These are phyloP conservation scores for Stenchaetothrips biformis DNA, from an alignment of 2,888 invertebrate species.

Conservation along the genomic window DNA sequence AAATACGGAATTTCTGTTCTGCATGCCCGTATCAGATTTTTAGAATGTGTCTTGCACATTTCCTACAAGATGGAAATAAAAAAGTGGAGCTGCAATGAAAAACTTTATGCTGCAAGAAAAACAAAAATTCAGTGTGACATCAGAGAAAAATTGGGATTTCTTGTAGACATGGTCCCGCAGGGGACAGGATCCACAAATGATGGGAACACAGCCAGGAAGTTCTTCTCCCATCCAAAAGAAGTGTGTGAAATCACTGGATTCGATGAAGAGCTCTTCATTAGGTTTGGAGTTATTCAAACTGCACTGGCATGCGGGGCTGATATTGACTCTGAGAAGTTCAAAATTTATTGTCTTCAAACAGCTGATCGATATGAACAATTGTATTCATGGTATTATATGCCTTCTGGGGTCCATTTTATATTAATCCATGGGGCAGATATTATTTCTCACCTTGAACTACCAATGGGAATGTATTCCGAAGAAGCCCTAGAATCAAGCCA, in stretches of 20 bases:
- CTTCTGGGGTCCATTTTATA: too few relatives aligned
- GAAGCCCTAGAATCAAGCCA: neutral
- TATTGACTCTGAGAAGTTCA: neutral
- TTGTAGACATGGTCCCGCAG: conserved; percentile 41
- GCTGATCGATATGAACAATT: neutral
- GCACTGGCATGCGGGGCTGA: conserved; percentile 29
- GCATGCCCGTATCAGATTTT: conserved; percentile 40
- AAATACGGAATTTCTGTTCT: conserved; percentile 41
- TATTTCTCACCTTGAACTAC: too few relatives aligned
- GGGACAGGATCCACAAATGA: conserved; percentile 42
- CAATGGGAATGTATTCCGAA: too few relatives aligned
- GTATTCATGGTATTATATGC: neutral
- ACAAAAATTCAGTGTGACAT: conserved; percentile 38
- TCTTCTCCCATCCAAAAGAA: conserved; percentile 41
- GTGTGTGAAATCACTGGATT: conserved; percentile 42
- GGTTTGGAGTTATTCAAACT: conserved; percentile 31
- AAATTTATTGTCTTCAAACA: neutral
- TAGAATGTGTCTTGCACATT: conserved; percentile 41
- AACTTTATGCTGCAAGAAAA: conserved; percentile 36
- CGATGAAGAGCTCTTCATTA: conserved; percentile 32
- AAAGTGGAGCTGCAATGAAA: conserved; percentile 37
- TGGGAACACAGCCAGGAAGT: conserved; percentile 38
- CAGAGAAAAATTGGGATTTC: conserved; percentile 38
- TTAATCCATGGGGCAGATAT: too few relatives aligned
- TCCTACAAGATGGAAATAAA: conserved; percentile 43